These are phyloP conservation scores for Irena cyanogastra DNA, from an alignment of 2,113 vertebrate species.

Conservation along the genomic window DNA sequence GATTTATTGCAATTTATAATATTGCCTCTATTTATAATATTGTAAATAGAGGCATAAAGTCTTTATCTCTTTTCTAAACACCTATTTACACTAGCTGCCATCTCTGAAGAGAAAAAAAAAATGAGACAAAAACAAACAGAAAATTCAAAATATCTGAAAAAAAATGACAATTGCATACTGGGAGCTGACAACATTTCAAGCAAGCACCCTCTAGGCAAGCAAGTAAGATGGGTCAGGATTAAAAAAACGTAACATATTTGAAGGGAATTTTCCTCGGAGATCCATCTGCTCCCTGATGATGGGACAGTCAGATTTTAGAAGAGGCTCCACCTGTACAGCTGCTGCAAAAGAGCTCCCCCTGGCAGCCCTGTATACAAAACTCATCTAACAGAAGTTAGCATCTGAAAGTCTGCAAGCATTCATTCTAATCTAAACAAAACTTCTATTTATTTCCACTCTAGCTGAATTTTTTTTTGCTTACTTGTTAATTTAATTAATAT, in stretches of 20 bases:
- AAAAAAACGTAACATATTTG: not conserved
- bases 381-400: not conserved
- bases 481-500: not conserved
- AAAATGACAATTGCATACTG: fast-evolving
- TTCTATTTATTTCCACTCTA: not conserved
- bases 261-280: not conserved
- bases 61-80: not conserved
- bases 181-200: not conserved
- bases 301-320: not conserved
- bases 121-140: not conserved
- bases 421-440: not conserved
- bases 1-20: fast-evolving
- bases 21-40: too few species aligned
- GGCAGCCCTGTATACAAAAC: not conserved
- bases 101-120: not conserved
- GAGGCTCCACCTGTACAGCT: not conserved
- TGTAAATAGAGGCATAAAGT: not conserved
- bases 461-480: not conserved
- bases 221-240: not conserved
- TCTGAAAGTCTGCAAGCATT: not conserved
- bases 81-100: not conserved
- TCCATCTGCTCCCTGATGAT: not conserved
- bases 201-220: not conserved
- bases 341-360: not conserved
- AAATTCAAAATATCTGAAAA: not conserved